Base-by-base conservation (phyloP, 2,888 invertebrate genomes). In the Syrphus vitripennis region DNA sequence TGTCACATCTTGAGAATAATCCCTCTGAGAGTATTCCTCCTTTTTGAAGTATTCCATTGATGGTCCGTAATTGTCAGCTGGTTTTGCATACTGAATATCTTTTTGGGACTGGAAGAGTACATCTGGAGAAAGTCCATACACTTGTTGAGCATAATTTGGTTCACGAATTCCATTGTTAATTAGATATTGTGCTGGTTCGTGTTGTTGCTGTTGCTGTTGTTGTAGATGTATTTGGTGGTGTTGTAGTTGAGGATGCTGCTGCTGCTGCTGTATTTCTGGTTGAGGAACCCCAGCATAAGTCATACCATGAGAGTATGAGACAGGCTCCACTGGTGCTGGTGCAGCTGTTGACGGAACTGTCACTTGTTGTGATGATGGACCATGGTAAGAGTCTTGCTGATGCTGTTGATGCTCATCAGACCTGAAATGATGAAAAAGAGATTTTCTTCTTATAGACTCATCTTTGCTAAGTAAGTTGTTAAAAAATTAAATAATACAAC, bases 321-420 rank as follows among this genome's bases (percentile, higher is more conserved):
- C 79, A 3, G 89, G 72, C 76, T 88, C 87, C 21, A 21, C 67
- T 83, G 87, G 55, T 31, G 34, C 61, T 83, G 88, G 67, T 77
- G 87, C 80, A 78, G 77, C 65, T 48, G 86, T 83, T 69, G 88
- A 89, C 88, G 91, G 89, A 86, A 89, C 89, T 88, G 90, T 89
- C 83, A 88, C 72, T 75, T 57, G 37, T 75, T 57, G 37, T 59
- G 63, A 57, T 50, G 88, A 55, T 55, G 89, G 63, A 31, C 83
- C 80, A 24, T 57, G 55, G 59, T 80, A 80, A 59, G 69, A 57
- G 88, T 26, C 88, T 74, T 34, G 88, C 82, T 69, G 90, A 77
- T 74, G 89, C 82, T 69, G 90, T 79, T 74, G 89, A 86, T 79
- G 83, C 42, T 70, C 87, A 81, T 59, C 81, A 29, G 75, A 75